A percentile compares a stretch with the other conserved stretches of the same genome.
Evolutionary conservation across 2,797 vertebrate genomes (phyloP).

Genomic region (Adrianichthys oophorus): DNA sequence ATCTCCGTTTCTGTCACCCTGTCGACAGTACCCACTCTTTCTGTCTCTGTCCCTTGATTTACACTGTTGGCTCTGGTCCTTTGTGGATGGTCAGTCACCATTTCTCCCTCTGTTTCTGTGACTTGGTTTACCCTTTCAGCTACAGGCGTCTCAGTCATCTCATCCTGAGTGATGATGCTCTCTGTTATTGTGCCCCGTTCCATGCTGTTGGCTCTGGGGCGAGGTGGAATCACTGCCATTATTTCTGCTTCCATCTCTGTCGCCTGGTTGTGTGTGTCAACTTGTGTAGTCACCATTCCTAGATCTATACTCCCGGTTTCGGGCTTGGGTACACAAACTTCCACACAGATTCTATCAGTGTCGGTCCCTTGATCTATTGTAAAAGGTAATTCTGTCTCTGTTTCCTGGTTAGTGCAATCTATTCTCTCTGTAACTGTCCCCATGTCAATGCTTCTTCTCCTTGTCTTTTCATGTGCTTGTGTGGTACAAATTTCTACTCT

Average conservation of each 20-base stretch:
- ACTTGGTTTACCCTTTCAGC: conserved; percentile 57
- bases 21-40: conserved; percentile 70
- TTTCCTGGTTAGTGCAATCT: conserved; percentile 58
- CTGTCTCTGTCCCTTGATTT: conserved; percentile 70
- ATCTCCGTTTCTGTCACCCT: conserved; percentile 70
- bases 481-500: conserved; percentile 63
- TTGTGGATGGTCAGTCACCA: conserved; percentile 57
- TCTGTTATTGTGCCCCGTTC: conserved; percentile 70
- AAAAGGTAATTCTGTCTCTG: conserved; percentile 46
- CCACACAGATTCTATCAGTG: conserved; percentile 65
- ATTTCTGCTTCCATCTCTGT: conserved; percentile 36
- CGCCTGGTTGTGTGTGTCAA: conserved; percentile 31
- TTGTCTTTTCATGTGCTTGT: conserved; percentile 39
- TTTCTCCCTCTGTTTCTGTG: conserved; percentile 61
- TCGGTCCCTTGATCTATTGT: conserved; percentile 73
- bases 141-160: conserved; percentile 63
- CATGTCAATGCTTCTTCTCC: conserved; percentile 71
- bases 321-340: conserved; percentile 45
- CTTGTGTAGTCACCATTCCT: conserved; percentile 22
- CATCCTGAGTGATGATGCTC: conserved; percentile 61
- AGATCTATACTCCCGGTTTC: conserved; percentile 34
- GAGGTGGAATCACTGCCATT: conserved; percentile 28
- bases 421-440: conserved; percentile 55
- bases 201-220: conserved; percentile 70
- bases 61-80: conserved; percentile 69